Evolutionary conservation across 2,888 invertebrate genomes (phyloP), one percentile per base, ranked within the genome.

Genomic region (Thymelicus acteon): DNA sequence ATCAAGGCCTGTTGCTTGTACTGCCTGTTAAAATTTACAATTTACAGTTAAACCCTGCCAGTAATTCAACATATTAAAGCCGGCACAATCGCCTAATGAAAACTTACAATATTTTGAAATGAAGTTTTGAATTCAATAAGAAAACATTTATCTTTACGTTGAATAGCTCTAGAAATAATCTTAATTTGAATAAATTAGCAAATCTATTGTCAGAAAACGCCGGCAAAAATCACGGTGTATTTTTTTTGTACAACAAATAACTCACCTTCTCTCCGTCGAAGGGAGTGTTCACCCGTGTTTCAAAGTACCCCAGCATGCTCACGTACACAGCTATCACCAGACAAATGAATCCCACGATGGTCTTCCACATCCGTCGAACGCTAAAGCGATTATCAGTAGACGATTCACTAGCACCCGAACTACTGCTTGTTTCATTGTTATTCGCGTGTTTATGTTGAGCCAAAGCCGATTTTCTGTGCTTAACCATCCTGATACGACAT

Each of bases 211-310:
- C 7, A 8, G 24, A 57, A 57, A 68, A 68, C 19, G 47, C 54
- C 57, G 54, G 54, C 13, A 31, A 49, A 47, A 39, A 64, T 61
- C 19, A 44, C 7, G 12, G 3, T 15, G 10, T n/a, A n/a, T n/a
- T n/a, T n/a, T n/a, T n/a, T n/a, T n/a, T n/a, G n/a, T 40, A 60
- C 6, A 3, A 37, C 1, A 19, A 19, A 19, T 19, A 39, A n/a
- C 67, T 72, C 86, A 96, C 97, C 94, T 97, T 97, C 76, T 96
- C 95, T 76, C 95, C 95, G 80, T 96, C 96, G 75, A 96, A 96
- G 0, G 97, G 98, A 0, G 98, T 98, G 85, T 97, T 98, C 0
- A 98, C 97, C 76, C 98, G 94, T 0, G 98, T 98, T 91, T 98
- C 98, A 74, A 98, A 87, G 83, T 98, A 98, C 1, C 98, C 98